Base-by-base conservation (phyloP, 2,888 invertebrate genomes). In the Drosophila stalkeri region DNA sequence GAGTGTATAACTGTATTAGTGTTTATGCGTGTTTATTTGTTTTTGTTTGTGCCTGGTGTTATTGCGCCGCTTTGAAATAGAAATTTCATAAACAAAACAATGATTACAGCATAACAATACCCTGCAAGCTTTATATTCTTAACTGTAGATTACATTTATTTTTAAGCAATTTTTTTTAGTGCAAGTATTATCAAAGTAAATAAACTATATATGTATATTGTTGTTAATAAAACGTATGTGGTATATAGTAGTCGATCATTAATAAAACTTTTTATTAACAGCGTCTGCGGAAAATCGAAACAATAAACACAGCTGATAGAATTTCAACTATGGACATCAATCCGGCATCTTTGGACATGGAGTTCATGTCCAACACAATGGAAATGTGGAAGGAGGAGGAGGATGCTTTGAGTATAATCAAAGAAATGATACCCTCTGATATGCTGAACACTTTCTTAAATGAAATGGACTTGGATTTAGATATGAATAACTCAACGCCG, bases 341-440 rank as follows among this genome's bases (percentile, higher is more conserved):
- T 70, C 77, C 80, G 51, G 37, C 62, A 37, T 78, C 88, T 8
- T 76, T 91, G 65, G 91, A 91, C 55, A 90, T 92, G 88, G 91
- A 92, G 57, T 77, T 91, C 7, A 86, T 90, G 55, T 81, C 84
- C 51, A 81, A 77, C 67, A 77, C 81, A 20, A 82, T 91, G 74
- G 92, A 92, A 49, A 75, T 92, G 51, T 92, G 92, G 70, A 92
- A 92, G 71, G 91, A 92, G 64, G 91, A 92, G 57, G 93, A 92
- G 64, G 93, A 93, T 75, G 91, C 92, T 0, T 82, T 93, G 8
- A 92, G 92, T 12, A 86, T 93, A 6, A 90, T 93, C 11, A 92
- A 92, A 41, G 93, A 93, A 52, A 92, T 92, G 88, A 87, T 93
- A 67, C 90, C 92, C 39, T 84, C 91, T 37, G 92, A 92, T 56